phyloP scores from a whole-genome alignment of 1,140 invertebrate genomes.

The Bombyx mori region DNA sequence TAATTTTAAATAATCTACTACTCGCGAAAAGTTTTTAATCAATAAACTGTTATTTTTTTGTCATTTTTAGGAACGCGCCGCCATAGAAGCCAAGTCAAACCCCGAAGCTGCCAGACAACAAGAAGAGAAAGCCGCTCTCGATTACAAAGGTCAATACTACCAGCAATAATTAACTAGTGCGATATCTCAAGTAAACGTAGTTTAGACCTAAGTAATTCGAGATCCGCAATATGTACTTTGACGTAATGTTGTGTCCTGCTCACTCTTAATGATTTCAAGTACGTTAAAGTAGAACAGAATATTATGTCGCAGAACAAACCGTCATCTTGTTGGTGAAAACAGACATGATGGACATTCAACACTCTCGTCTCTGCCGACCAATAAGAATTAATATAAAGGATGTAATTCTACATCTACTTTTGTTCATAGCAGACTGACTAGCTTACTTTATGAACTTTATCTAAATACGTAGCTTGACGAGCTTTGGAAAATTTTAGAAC shows the following conservation, averaged over 20 bases:
- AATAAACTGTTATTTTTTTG: neutral
- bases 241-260: no score
- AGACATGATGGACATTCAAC: neutral
- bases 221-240: no score
- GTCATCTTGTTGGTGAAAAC: slow-evolving; percentile 2
- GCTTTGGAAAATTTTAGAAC: no score
- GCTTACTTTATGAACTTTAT: neutral
- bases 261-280: no score
- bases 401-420: neutral
- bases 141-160: slow-evolving; percentile 74
- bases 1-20: neutral
- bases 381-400: slow-evolving; percentile 1
- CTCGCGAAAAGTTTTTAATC: neutral
- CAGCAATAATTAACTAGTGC: slow-evolving; percentile 33
- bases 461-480: no score
- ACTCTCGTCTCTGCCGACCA: neutral
- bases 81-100: slow-evolving; percentile 68
- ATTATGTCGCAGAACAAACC: neutral
- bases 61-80: slow-evolving; percentile 62
- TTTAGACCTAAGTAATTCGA: neutral
- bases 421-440: slow-evolving; percentile 5
- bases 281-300: no score
- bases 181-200: neutral
- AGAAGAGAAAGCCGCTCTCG: slow-evolving; percentile 68
- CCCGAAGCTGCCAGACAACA: slow-evolving; percentile 68